Evolutionary conservation across 2,113 vertebrate species (phyloP), one percentile per base, ranked within the genome.

Genomic region (Zapus hudsonius): DNA sequence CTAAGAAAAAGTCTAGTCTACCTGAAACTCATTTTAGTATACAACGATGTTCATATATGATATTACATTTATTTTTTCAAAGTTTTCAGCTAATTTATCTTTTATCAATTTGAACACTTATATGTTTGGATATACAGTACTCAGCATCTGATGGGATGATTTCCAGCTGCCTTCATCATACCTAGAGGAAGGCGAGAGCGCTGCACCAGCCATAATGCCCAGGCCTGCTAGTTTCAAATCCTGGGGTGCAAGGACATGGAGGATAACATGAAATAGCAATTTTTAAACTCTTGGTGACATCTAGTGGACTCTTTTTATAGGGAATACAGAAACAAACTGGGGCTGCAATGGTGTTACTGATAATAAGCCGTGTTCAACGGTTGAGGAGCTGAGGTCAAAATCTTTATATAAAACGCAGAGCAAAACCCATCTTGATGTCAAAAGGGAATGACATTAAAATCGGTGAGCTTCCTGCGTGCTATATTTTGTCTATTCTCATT

Each of bases 221-320:
- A 3, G 16, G n/a, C 42, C 7, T 59, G 13, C 74, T 59, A 13
- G 27, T 55, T 12, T 47, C 40, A 67, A 75, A 8, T 36, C 42
- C 57, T 15, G 79, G 2, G n/a, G 8, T 7, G 11, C 11, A 69
- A 3, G 36, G 33, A 17, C 3, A 9, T 16, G 40, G 36, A 61
- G 66, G 25, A 10, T 86, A 44, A 23, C 2, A 36, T 10, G 10
- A 84, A 61, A 15, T 16, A 25, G 19, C 52, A 73, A 93, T 82
- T 70, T 36, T 79, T 85, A 78, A 91, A 82, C 84, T 93, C 92
- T 89, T 94, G 78, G 78, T 90, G 96, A 91, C 96, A 95, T 70
- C 96, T 96, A 96, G 84, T 91, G 96, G 89, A 86, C 15, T 19
- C 8, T 69, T 76, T 72, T 85, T n/a, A n/a, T n/a, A n/a, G n/a